Base-by-base conservation (phyloP, 2,888 invertebrate genomes). In the Cylindroiulus punctatus region DNA sequence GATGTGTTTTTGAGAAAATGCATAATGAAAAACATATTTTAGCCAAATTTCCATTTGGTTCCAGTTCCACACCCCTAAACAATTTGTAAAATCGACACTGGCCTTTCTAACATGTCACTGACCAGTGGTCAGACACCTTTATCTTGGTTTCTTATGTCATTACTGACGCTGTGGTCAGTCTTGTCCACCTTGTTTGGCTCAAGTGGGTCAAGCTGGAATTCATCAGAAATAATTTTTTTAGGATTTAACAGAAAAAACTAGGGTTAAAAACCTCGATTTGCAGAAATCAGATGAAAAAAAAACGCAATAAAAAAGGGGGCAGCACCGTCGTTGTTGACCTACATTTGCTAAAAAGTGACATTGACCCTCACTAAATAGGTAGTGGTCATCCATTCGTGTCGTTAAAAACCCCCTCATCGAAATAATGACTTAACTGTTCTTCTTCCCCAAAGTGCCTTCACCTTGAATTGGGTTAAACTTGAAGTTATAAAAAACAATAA, bases 391-490 rank as follows among this genome's bases (percentile, higher is more conserved):
- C 52, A 52, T 17, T 14, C 52, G 52, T 52, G 52, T 52, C 52
- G 19, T 52, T 52, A 14, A 52, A 14, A 17, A 5, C 52, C 52
- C 4, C 19, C 19, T 17, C 2, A 52, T 17, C 12, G 17, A 52
- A 52, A 52, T 52, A 52, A 14, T 52, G 14, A 52, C 19, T 17
- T 52, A 52, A 52, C 52, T 14, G 52, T 52, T n/a, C 57, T 57
- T 57, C 57, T n/a, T n/a, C 57, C 57, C 22, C 19, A 52, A n/a
- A 57, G 57, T 57, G 57, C 57, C 57, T 57, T 57, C 57, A 57
- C 57, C 57, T 57, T 57, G 57, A 57, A n/a, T 57, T 57, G 22
- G 57, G 57, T 57, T 57, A 57, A 57, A 57, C 57, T 1, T 2
- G 47, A 47, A 17, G 47, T 47, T 47, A 47, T 8, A 47, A 5